Percentiles rank a stretch among this genome's conserved stretches.
phyloP scores from a whole-genome alignment of 2,797 vertebrate genomes.

The Anisognathus igniventris region DNA sequence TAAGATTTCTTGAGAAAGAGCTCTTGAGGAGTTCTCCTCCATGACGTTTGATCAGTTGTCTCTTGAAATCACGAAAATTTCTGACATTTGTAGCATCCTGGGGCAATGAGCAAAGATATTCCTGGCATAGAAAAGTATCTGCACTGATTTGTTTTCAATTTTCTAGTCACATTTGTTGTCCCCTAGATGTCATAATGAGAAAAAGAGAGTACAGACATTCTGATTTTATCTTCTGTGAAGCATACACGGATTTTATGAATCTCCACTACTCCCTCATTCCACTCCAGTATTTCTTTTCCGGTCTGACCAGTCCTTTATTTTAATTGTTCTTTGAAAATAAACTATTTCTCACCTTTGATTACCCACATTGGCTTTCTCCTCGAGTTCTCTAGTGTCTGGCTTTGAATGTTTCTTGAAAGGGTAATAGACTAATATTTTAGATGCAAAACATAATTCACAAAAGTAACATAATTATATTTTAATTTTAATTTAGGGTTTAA shows the following conservation, averaged over 20 bases:
- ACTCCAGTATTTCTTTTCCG: neutral
- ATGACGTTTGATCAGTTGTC: rapidly evolving
- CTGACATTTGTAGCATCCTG: neutral
- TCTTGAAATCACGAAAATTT: neutral
- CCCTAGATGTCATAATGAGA: neutral
- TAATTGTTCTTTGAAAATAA: neutral
- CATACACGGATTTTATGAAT: neutral
- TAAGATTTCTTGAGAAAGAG: neutral
- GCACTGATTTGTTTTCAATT: neutral
- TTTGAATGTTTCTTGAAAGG: neutral
- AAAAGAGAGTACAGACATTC: neutral
- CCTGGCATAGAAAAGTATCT: neutral
- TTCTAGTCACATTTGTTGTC: neutral
- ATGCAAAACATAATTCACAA: neutral
- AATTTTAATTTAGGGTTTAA: neutral
- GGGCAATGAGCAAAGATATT: neutral
- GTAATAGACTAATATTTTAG: neutral
- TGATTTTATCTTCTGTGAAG: neutral
- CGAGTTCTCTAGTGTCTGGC: neutral
- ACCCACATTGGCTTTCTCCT: neutral
- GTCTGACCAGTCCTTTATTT: neutral
- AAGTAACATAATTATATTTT: neutral
- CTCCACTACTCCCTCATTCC: neutral
- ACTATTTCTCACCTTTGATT: neutral
- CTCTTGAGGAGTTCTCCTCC: neutral